phyloP scores from a whole-genome alignment of 2,113 vertebrate species.

The Synchiropus splendidus region DNA sequence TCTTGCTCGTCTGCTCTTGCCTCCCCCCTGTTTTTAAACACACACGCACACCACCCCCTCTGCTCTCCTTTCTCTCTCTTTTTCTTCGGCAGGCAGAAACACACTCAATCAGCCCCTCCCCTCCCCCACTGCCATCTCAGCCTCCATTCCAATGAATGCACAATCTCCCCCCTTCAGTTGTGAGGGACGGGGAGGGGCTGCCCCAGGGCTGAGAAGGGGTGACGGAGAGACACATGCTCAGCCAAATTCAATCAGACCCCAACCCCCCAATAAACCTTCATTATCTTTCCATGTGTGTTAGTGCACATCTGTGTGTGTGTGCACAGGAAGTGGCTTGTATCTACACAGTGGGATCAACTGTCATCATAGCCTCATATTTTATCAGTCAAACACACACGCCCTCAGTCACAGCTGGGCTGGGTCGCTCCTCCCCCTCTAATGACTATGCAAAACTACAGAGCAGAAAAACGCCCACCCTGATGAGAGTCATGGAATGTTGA shows the following conservation, averaged over 20 bases:
- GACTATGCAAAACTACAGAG: conserved; percentile 31
- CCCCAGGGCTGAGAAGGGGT: conserved; percentile 42
- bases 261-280: not conserved
- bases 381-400: conserved; percentile 19
- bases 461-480: not conserved
- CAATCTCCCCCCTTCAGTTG: conserved; percentile 52
- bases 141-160: conserved; percentile 68
- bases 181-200: conserved; percentile 22
- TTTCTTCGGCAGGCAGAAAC: conserved; percentile 45
- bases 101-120: conserved; percentile 58
- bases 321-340: conserved; percentile 50
- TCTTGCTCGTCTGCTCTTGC: conserved; percentile 17
- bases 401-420: conserved; percentile 14
- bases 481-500: not conserved
- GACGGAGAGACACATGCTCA: conserved; percentile 37
- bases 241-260: conserved; percentile 23
- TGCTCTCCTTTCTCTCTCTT: conserved; percentile 32
- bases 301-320: conserved; percentile 58
- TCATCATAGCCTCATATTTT: conserved; percentile 32
- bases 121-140: conserved; percentile 27
- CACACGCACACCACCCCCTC: conserved; percentile 47
- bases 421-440: conserved; percentile 22
- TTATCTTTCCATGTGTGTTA: conserved; percentile 19
- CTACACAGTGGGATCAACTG: conserved; percentile 44
- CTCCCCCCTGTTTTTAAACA: conserved; percentile 42